These are phyloP conservation scores for Cerastis leucographa DNA, from an alignment of 2,888 invertebrate species.

Conservation along the genomic window DNA sequence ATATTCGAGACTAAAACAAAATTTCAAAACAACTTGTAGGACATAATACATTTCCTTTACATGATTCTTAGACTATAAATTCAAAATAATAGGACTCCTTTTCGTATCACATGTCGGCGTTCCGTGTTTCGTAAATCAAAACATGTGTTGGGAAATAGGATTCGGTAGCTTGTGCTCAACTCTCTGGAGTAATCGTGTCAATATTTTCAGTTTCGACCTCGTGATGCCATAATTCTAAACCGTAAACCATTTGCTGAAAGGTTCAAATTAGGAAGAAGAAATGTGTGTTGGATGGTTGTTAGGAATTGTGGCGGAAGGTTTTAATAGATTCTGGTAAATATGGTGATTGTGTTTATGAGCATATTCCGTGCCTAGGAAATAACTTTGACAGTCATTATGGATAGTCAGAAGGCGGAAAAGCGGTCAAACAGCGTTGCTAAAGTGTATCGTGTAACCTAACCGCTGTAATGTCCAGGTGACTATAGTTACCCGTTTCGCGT, in stretches of 20 bases:
- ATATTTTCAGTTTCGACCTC: slow-evolving; percentile 44
- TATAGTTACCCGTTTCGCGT: too few relatives aligned
- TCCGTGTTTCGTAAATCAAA: slow-evolving; percentile 52
- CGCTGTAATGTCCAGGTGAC: too few relatives aligned
- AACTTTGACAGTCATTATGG: not conserved
- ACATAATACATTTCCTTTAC: slow-evolving; percentile 22
- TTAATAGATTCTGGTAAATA: not conserved
- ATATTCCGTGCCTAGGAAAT: not conserved
- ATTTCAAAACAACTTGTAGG: not conserved
- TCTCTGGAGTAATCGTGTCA: slow-evolving; percentile 54
- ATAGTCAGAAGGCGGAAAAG: not conserved
- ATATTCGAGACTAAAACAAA: not conserved
- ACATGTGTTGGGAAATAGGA: slow-evolving; percentile 51
- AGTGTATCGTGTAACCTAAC: not conserved
- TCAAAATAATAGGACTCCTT: slow-evolving; percentile 43
- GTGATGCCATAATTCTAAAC: slow-evolving; percentile 31
- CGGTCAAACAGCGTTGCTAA: not conserved
- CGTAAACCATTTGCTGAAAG: slow-evolving; percentile 27
- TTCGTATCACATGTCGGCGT: slow-evolving; percentile 15
- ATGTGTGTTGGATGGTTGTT: not conserved
- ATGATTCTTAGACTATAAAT: slow-evolving; percentile 33
- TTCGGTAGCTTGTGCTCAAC: slow-evolving; percentile 37
- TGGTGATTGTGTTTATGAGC: not conserved
- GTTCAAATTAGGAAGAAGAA: slow-evolving; percentile 6
- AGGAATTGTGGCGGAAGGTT: not conserved